A percentile compares a stretch with the other conserved stretches of the same genome.
phyloP scores from a whole-genome alignment of 2,888 invertebrate genomes.

The Fissipunctia ypsillon region DNA sequence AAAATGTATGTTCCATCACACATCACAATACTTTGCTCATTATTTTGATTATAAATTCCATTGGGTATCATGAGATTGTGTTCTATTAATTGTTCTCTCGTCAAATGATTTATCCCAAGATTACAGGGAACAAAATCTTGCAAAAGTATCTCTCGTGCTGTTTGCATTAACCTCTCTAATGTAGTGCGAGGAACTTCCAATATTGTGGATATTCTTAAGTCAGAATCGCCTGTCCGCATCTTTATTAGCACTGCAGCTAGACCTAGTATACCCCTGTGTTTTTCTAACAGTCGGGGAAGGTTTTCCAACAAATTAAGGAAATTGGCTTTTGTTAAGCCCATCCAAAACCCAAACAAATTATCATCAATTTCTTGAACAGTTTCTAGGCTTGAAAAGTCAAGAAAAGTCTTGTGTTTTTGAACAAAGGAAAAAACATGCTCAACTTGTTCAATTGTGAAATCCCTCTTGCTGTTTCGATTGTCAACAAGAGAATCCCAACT shows the following conservation, averaged over 20 bases:
- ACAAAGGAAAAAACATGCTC: slow-evolving; percentile 12
- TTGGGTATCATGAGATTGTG: slow-evolving; percentile 32
- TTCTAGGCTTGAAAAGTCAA: slow-evolving; percentile 15
- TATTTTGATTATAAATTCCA: slow-evolving; percentile 26
- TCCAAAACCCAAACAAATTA: slow-evolving; percentile 18
- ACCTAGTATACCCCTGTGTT: slow-evolving; percentile 19
- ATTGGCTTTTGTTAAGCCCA: slow-evolving; percentile 17
- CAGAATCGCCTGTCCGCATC: slow-evolving; percentile 26
- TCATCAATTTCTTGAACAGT: slow-evolving; percentile 10
- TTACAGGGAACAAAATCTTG: slow-evolving; percentile 15
- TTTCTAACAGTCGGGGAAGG: neutral
- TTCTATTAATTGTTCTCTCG: slow-evolving; percentile 5
- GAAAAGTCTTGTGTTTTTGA: slow-evolving; percentile 4
- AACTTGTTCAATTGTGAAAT: slow-evolving; percentile 4
- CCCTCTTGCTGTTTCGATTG: slow-evolving; percentile 5
- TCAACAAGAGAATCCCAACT: slow-evolving; percentile 3
- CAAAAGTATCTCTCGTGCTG: neutral
- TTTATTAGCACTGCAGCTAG: slow-evolving; percentile 20
- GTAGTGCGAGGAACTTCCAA: slow-evolving; percentile 29
- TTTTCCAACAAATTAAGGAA: slow-evolving; percentile 9
- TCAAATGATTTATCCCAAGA: slow-evolving; percentile 10
- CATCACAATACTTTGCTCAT: slow-evolving; percentile 22
- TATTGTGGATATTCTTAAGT: slow-evolving; percentile 23
- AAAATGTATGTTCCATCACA: slow-evolving; percentile 30
- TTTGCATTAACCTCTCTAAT: slow-evolving; percentile 14